Evolutionary conservation across 2,888 invertebrate species (phyloP), one percentile per base, ranked within the genome.

Genomic region (Cordilura impudica): DNA sequence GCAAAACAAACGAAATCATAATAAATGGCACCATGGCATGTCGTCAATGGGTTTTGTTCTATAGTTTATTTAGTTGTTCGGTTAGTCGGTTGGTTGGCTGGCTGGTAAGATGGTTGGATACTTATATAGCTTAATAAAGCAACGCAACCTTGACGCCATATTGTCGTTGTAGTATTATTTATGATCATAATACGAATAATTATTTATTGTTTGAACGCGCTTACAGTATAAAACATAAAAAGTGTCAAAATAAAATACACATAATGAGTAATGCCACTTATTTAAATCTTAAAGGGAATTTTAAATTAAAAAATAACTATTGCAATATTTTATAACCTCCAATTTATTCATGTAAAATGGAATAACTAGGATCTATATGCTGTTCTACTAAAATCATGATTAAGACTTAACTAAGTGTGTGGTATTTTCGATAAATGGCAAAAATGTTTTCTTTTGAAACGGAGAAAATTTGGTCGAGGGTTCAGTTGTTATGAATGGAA

Each of bases 171-270:
- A 26, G 6, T 26, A 49, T n/a, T 49, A 5, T 16, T 31, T 71
- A 23, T 47, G 49, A 49, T 65, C 26, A 58, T 58, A 49, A 66
- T 26, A 49, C 49, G 16, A 56, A 73, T 43, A 66, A 73, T 39
- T 56, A n/a, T 73, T 18, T 43, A 47, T 45, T 29, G 35, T 39
- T 39, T 58, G 29, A 49, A 51, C 29, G 47, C 16, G 31, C 39
- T 56, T 14, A 65, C 47, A 18, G 3, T 26, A 73, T 23, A 39
- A 21, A 12, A 51, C 8, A n/a, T 16, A 23, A n/a, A 43, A 29
- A 26, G 14, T 43, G 12, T 26, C 31, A 29, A 29, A 16, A 3
- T 8, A 7, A 23, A 39, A 58, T 21, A 2, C 8, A 14, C n/a
- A 53, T 26, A 14, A 2, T 23, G 21, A 23, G n/a, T n/a, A 26